A percentile compares a stretch with the other conserved stretches of the same genome.
Evolutionary conservation across 2,888 invertebrate species (phyloP).

Genomic region (Adineta ricciae): DNA sequence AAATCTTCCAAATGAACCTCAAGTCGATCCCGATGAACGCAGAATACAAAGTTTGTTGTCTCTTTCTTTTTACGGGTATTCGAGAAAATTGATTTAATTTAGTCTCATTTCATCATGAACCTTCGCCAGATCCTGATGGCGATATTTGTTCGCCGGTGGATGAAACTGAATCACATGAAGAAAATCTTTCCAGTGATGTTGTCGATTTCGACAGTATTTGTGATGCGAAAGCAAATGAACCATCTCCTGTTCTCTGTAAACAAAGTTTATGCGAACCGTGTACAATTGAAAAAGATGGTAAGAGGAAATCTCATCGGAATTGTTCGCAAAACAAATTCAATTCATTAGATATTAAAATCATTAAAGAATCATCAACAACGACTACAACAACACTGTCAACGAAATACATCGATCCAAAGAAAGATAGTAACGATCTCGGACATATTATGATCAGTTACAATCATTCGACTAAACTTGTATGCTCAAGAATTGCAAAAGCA

Average conservation of each 20-base stretch:
- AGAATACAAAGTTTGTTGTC: background rate
- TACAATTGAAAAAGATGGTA: background rate
- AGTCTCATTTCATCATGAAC: background rate
- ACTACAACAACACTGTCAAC: background rate
- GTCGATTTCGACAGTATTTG: background rate
- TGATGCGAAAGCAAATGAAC: background rate
- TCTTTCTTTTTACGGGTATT: background rate
- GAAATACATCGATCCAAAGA: background rate
- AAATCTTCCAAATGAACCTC: no score
- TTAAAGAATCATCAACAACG: background rate
- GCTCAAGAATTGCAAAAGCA: background rate
- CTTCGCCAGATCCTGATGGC: background rate
- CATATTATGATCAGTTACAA: conserved; percentile 18
- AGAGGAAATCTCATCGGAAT: background rate
- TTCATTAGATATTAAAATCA: background rate
- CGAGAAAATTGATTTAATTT: background rate
- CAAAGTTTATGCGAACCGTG: background rate
- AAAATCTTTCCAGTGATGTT: background rate
- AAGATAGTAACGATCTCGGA: background rate
- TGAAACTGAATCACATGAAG: background rate
- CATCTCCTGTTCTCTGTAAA: background rate
- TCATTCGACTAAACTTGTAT: background rate
- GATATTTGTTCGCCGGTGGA: background rate
- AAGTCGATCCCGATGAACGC: no score
- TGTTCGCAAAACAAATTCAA: background rate